Conservation (phyloP, 2,888 invertebrate species). For the Hofmannophila pseudospretella region DNA sequence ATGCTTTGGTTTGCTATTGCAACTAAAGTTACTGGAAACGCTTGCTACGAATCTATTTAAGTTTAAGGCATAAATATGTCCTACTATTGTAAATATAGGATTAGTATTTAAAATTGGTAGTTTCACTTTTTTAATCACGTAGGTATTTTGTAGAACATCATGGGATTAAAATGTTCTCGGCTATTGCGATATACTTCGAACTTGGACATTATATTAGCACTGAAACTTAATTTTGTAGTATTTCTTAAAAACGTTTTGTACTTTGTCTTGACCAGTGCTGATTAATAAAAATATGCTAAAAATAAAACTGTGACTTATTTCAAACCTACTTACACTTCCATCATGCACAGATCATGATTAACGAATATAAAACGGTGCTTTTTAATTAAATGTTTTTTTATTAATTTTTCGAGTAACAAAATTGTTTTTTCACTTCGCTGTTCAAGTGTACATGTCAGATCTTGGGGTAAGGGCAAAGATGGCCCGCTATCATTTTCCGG, state of each 20-base stretch:
- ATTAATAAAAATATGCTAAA: conserved; percentile 58
- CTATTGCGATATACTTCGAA: conserved; percentile 34
- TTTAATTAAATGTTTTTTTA: no score
- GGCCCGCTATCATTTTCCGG: no score
- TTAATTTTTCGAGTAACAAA: no score
- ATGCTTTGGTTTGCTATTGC: conserved; percentile 39
- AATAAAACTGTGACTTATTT: conserved; percentile 26
- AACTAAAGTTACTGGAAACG: conserved; percentile 45
- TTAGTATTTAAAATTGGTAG: conserved; percentile 72
- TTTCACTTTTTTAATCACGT: conserved; percentile 48
- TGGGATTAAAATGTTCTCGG: conserved; percentile 27
- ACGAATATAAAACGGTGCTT: no score
- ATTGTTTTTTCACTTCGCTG: no score
- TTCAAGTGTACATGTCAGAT: no score
- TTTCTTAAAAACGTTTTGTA: conserved; percentile 20
- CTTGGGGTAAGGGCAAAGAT: no score
- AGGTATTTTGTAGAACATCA: conserved; percentile 18
- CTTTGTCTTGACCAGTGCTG: conserved; percentile 48
- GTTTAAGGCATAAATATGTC: conserved; percentile 52
- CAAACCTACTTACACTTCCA: not conserved
- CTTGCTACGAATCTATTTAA: conserved; percentile 60
- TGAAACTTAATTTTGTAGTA: conserved; percentile 21
- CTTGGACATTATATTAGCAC: conserved; percentile 29
- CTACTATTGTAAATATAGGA: conserved; percentile 70
- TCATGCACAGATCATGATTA: not conserved